These are phyloP conservation scores for Adelosebastes latens DNA, from an alignment of 2,797 vertebrate genomes.

Conservation along the genomic window DNA sequence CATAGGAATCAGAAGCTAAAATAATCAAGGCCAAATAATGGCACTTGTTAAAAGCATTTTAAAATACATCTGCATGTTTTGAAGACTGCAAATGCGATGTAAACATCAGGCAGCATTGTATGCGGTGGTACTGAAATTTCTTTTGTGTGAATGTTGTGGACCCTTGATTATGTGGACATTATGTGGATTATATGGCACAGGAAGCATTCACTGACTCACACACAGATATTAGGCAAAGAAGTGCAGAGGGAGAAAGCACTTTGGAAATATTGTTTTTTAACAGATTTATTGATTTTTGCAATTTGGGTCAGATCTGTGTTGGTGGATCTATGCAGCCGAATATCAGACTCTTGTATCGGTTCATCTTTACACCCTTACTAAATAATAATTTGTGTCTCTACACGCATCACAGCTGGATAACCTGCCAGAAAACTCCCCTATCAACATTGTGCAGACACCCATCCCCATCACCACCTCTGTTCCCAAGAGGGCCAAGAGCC, in stretches of 20 bases:
- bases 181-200: background rate
- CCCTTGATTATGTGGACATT: background rate
- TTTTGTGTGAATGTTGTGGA: too few relatives aligned
- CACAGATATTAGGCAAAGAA: too few relatives aligned
- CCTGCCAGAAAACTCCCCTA: slow-evolving; percentile 96
- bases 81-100: background rate
- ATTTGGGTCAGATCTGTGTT: background rate
- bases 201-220: background rate
- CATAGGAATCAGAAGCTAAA: too few relatives aligned
- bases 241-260: background rate
- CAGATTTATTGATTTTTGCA: background rate
- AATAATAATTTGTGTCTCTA: slow-evolving; percentile 6
- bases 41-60: background rate
- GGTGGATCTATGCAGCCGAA: background rate
- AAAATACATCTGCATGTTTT: background rate
- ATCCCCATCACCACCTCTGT: slow-evolving; percentile 98
- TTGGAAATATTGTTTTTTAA: background rate
- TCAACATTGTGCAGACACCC: slow-evolving; percentile 97
- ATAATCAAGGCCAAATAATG: too few relatives aligned
- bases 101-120: background rate
- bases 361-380: background rate
- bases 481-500: slow-evolving; percentile 98
- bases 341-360: background rate
- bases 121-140: background rate
- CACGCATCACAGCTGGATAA: slow-evolving; percentile 88